Evolutionary conservation across 2,888 invertebrate species (phyloP), one percentile per base, ranked within the genome.

Genomic region (Nephrotoma guestfalica): DNA sequence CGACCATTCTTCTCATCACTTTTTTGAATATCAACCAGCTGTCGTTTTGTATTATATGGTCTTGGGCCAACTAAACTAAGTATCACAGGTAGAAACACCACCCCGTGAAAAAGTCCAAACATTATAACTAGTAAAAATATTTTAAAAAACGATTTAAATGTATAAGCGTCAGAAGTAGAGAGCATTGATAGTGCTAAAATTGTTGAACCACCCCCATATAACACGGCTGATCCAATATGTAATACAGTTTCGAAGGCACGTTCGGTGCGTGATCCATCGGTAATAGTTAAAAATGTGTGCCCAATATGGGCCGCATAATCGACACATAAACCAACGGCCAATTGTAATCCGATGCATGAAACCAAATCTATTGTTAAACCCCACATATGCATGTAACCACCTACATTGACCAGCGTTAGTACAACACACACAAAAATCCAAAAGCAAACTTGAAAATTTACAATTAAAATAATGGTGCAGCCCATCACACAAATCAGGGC

Each of bases 271-370:
- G 92, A 90, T 0, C 93, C 93, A 83, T 93, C 91, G 18, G 92
- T 91, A 18, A 93, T 91, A 1, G 95, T 95, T 89, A 97, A 93
- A 90, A 96, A 97, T 3, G 95, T 95, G 89, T 96, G 96, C 0
- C 96, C 96, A 6, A 96, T 94, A 89, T 96, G 96, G 2, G 96
- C 95, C 0, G 96, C 96, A 89, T 96, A 97, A 91, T 97, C 97
- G 0, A 97, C 96, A 89, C 96, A 96, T 86, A 97, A 92, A 86
- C 97, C 97, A 87, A 96, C 95, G 3, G 96, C 96, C 45, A 97
- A 92, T 89, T 96, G 96, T 11, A 97, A 92, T 42, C 95, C 96
- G 87, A 97, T 96, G 89, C 96, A 96, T 86, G 96, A 95, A 9
- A 95, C 95, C 86, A 96, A 94, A 90, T 97, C 96, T 57, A 97